Evolutionary conservation across 2,888 invertebrate genomes (phyloP).

Genomic region (Leptopterna dolabrata): DNA sequence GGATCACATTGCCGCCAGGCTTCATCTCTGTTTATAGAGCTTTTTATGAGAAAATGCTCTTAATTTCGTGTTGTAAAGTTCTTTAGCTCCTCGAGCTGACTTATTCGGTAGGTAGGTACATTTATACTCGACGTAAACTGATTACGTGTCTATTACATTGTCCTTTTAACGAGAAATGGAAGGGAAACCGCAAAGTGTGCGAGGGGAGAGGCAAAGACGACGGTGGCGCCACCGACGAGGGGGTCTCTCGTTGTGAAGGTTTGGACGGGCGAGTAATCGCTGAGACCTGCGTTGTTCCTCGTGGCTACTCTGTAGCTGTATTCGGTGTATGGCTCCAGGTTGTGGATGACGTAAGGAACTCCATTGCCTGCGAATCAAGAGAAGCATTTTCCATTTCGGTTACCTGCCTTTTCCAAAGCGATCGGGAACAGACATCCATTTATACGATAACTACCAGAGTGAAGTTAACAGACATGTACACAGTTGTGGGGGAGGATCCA

Average conservation of each 20-base stretch:
- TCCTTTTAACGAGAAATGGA: background rate
- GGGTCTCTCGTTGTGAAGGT: constrained; percentile 48
- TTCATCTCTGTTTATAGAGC: background rate
- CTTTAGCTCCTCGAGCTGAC: background rate
- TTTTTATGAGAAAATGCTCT: background rate
- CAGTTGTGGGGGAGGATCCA: too few species aligned
- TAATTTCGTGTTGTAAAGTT: background rate
- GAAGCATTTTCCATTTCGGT: background rate
- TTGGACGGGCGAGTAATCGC: constrained; percentile 63
- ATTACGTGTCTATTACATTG: background rate
- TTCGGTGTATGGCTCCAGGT: constrained; percentile 69
- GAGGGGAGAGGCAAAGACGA: background rate
- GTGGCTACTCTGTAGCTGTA: constrained; percentile 72
- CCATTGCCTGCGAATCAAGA: constrained; percentile 55
- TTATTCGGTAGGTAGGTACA: background rate
- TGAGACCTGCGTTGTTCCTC: constrained; percentile 71
- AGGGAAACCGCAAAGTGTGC: background rate
- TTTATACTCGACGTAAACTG: background rate
- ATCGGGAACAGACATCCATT: too few species aligned
- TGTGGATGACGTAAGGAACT: constrained; percentile 68
- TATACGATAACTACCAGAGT: too few species aligned
- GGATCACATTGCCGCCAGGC: background rate
- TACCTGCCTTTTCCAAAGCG: too few species aligned
- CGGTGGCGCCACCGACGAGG: background rate
- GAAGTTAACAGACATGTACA: background rate